phyloP scores from a whole-genome alignment of 2,888 invertebrate species.

The Polymixis lichenea region DNA sequence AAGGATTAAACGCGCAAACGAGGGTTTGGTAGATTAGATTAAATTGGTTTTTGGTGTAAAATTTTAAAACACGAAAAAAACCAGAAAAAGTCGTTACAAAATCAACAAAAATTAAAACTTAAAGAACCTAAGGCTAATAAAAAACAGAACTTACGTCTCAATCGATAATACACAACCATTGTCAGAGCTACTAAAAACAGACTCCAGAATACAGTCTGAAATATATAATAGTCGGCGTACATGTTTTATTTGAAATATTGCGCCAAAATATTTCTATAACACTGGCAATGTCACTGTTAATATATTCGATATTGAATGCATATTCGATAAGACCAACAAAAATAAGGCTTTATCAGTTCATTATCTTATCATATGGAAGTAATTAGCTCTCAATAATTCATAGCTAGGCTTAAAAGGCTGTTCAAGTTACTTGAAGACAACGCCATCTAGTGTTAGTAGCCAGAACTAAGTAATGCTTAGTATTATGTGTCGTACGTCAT shows the following conservation, averaged over 20 bases:
- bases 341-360: constrained; percentile 37
- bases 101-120: background rate
- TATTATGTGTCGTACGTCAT: background rate
- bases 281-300: constrained; percentile 9
- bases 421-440: background rate
- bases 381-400: constrained; percentile 25
- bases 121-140: background rate
- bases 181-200: constrained; percentile 14
- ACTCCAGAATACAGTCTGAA: constrained; percentile 47
- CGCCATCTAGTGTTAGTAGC: constrained; percentile 23
- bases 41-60: background rate
- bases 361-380: constrained; percentile 43
- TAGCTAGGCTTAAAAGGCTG: background rate
- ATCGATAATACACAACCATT: constrained; percentile 22
- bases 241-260: constrained; percentile 19
- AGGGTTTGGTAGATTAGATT: background rate
- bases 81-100: background rate
- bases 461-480: background rate
- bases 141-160: constrained; percentile 45
- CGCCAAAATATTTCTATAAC: background rate
- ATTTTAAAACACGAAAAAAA: background rate
- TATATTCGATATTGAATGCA: constrained; percentile 11
- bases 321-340: constrained; percentile 16
- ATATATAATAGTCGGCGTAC: constrained; percentile 41
- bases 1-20: background rate